Conservation (phyloP, 2,113 vertebrate species). For the Hemibagrus wyckioides region DNA sequence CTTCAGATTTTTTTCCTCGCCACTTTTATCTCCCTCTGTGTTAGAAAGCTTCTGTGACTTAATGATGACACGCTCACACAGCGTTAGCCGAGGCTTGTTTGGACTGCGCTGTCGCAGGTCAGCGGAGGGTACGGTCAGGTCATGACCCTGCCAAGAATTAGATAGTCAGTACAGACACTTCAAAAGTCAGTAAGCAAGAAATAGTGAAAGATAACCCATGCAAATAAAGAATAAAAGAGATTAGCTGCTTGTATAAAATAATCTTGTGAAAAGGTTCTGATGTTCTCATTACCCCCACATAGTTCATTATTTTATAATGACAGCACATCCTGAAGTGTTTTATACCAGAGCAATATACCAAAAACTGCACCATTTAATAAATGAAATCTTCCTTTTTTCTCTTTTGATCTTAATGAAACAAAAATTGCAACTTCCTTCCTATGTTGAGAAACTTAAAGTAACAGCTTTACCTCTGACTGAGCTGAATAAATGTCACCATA, state of each 20-base stretch:
- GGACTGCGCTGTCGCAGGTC: conserved; percentile 69
- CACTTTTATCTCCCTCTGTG: neutral
- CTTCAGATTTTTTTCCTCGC: conserved; percentile 43
- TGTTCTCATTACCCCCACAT: neutral
- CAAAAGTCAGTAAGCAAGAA: neutral
- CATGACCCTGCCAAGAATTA: conserved; percentile 42
- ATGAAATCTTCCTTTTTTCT: neutral
- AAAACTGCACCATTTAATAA: neutral
- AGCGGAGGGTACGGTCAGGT: conserved; percentile 57
- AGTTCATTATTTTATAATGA: neutral
- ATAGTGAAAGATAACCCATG: neutral
- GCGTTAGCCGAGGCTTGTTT: conserved; percentile 63
- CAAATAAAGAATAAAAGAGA: neutral
- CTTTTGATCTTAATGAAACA: neutral
- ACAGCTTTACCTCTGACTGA: neutral
- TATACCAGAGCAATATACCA: neutral
- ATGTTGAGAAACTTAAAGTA: neutral
- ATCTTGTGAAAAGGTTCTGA: neutral
- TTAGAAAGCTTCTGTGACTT: neutral
- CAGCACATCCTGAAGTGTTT: neutral
- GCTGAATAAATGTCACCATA: neutral
- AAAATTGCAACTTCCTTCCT: neutral
- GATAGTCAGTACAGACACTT: neutral
- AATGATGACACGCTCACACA: conserved; percentile 59
- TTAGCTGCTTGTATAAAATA: neutral